Evolutionary conservation across 30 jellyfish, hydroid and myxozoan species (phyloP), one percentile per base, ranked within the genome.

Genomic region (Pelagia noctiluca): DNA sequence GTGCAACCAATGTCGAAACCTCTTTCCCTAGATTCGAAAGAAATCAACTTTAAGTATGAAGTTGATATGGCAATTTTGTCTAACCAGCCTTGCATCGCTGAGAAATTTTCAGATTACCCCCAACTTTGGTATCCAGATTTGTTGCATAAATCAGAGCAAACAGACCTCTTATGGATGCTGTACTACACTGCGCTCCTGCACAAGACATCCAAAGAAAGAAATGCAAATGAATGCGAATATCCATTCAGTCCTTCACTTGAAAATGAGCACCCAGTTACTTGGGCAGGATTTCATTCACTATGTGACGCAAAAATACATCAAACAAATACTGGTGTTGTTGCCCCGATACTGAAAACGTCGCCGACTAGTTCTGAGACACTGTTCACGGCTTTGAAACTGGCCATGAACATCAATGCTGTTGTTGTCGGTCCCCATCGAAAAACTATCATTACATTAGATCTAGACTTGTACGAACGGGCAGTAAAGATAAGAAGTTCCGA

Each of bases 381-480:
- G 68, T 30, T 52, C 68, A 52, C 26, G 68, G 68, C 68, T 52
- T 52, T 52, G 68, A 52, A 52, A 19, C 68, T 52, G 68, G 68
- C 68, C 12, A 52, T 52, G 68, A 52, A 52, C 68, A 52, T 52
- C 68, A 52, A 19, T 52, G 68, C 68, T 52, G 68, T 52, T 52
- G 68, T 52, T 52, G 68, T 52, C 68, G 68, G 68, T 52, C 12
- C 68, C 68, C 16, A 52, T 19, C 12, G 68, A 52, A 52, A 52
- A 19, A 52, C 68, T 52, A 19, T 52, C 68, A 52, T 52, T 52
- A 52, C 68, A 52, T 52, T 75, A 75, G 86, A 75, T 34, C 75
- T 47, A 75, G 86, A 75, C 52, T 23, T 75, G 30, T 49, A 75
- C 75, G 86, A 75, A 36, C 86, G 75, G 75, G 75, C 75, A 25